Evolutionary conservation across 2,113 vertebrate genomes (phyloP), one percentile per base, ranked within the genome.

Genomic region (Panthera uncia): DNA sequence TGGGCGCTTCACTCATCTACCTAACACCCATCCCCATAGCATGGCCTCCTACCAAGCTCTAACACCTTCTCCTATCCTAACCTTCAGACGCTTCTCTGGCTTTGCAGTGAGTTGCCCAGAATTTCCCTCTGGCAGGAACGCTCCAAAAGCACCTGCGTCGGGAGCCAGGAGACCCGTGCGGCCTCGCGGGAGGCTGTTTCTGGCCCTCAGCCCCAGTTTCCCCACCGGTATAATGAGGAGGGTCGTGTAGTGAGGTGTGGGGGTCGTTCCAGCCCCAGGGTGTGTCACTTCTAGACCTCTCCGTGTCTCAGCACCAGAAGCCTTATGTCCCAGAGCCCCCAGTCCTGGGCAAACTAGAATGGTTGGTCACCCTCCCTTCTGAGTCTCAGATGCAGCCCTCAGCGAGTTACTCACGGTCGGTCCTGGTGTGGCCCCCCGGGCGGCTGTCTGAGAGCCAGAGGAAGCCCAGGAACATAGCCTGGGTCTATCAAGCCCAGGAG

Each of bases 181-280:
- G 45, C 63, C 21, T 15, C 4, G 27, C 8, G 1, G 13, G 68
- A 36, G 12, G 10, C 10, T 50, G 9, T 33, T 33, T 18, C 38
- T 1, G 21, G 33, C 13, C 5, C 48, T 45, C 23, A 65, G 25
- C 21, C 2, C 10, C 11, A 41, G 61, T 3, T 16, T 2, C 10
- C 10, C 3, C 21, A 6, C 3, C 2, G 5, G 23, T 14, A 10
- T 23, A 8, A 61, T 7, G 5, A 57, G 50, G 29, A 25, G n/a
- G 3, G 0, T 48, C 68, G 11, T 21, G 19, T 13, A 3, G 5
- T 33, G 25, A 13, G 0, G 0, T 2, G 8, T 18, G 16, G 57
- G 41, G 14, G 31, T 8, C 48, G 7, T 48, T n/a, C 8, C 7
- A 69, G 36, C 7, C 73, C 41, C 1, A 16, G 61, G 7, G 21